Percentiles rank a stretch among this genome's conserved stretches.
Conservation (phyloP, 2,797 vertebrate species). For the Phylloscopus collybita region DNA sequence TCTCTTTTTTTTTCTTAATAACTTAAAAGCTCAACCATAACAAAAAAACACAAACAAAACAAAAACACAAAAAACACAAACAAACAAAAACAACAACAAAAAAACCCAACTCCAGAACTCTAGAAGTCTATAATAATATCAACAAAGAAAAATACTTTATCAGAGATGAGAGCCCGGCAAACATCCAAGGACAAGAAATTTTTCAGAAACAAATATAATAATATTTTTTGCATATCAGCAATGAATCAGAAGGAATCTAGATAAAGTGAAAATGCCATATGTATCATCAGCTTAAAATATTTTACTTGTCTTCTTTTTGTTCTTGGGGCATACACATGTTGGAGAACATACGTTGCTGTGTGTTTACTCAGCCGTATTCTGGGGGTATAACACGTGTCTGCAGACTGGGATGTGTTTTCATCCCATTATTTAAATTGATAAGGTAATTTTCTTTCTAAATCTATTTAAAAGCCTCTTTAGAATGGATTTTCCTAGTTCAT, state of each 20-base stretch:
- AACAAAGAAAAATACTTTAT: neutral
- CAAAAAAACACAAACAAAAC: neutral
- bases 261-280: neutral
- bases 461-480: neutral
- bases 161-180: neutral
- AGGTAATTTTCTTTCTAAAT: neutral
- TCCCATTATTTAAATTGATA: fast-evolving
- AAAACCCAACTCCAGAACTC: neutral
- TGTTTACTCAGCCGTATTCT: neutral
- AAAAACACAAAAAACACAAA: neutral
- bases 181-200: neutral
- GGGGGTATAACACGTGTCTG: neutral
- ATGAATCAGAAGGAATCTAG: neutral
- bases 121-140: neutral
- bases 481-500: neutral
- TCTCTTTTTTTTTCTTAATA: neutral
- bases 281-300: neutral
- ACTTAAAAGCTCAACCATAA: neutral
- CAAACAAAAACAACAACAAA: too few relatives aligned
- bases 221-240: neutral
- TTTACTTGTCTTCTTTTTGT: neutral
- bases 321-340: neutral
- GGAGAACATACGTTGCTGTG: neutral
- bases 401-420: neutral
- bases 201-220: neutral